These are phyloP conservation scores for Falco punctatus DNA, from an alignment of 2,113 vertebrate species.

Conservation along the genomic window DNA sequence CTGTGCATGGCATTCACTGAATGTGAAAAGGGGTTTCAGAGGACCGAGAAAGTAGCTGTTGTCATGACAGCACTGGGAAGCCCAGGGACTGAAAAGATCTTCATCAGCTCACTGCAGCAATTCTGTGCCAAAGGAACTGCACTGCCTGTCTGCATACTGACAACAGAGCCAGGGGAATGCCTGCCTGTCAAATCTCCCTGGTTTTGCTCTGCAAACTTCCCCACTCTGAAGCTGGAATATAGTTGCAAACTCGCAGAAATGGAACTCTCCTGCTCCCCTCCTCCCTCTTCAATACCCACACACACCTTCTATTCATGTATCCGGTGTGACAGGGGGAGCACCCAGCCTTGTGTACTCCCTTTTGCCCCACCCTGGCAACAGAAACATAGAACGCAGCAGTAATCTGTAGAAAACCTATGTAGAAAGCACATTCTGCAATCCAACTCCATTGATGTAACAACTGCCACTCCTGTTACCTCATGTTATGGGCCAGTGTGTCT, in stretches of 20 bases:
- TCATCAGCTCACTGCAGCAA: conserved; percentile 53
- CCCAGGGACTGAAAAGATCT: conserved; percentile 57
- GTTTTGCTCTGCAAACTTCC: neutral
- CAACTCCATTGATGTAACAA: fast-evolving
- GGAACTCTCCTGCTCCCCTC: neutral
- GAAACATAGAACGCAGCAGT: neutral
- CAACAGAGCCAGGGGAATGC: conserved; percentile 25
- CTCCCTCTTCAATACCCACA: no score
- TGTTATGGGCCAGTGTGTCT: fast-evolving
- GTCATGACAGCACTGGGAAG: conserved; percentile 68
- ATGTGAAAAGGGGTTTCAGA: conserved; percentile 62
- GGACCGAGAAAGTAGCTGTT: conserved; percentile 54
- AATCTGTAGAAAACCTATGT: neutral
- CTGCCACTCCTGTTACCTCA: neutral
- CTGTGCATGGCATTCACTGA: conserved; percentile 50
- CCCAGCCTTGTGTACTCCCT: neutral
- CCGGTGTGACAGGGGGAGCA: neutral
- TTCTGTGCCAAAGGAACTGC: conserved; percentile 10
- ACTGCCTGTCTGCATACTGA: conserved; percentile 21
- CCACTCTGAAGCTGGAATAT: neutral
- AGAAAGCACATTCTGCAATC: neutral
- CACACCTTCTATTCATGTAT: neutral
- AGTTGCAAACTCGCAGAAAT: neutral
- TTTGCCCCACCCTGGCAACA: neutral
- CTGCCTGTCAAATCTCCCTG: neutral